Evolutionary conservation across 1,140 invertebrate species (phyloP).

Genomic region (Phthorimaea operculella): DNA sequence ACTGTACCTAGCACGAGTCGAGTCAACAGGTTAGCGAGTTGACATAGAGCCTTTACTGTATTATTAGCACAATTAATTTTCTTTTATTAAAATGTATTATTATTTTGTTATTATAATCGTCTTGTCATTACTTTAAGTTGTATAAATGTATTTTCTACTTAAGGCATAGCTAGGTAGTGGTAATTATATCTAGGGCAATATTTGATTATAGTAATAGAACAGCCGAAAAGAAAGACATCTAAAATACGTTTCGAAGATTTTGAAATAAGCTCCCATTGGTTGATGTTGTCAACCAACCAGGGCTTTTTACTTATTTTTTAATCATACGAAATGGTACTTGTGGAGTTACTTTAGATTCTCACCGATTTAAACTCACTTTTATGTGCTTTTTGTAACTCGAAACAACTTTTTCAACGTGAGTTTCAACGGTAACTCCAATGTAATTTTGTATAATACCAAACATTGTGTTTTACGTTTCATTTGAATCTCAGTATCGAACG

Average conservation of each 20-base stretch:
- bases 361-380: background rate
- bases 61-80: conserved; percentile 59
- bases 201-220: conserved; percentile 41
- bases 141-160: conserved; percentile 65
- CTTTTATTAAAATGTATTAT: conserved; percentile 48
- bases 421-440: conserved; percentile 9
- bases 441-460: conserved; percentile 57
- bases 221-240: background rate
- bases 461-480: conserved; percentile 60
- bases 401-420: background rate
- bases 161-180: conserved; percentile 63
- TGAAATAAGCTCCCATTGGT: background rate
- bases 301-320: background rate
- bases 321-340: background rate
- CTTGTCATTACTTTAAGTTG: conserved; percentile 67
- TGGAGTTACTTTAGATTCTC: background rate
- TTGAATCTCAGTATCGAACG: conserved; percentile 64
- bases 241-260: background rate
- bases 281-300: background rate
- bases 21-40: conserved; percentile 10
- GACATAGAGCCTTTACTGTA: conserved; percentile 34
- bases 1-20: background rate
- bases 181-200: conserved; percentile 60
- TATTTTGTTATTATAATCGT: conserved; percentile 51
- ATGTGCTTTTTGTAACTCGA: background rate